Conservation (phyloP, 2,113 vertebrate species). For the Garra rufa region DNA sequence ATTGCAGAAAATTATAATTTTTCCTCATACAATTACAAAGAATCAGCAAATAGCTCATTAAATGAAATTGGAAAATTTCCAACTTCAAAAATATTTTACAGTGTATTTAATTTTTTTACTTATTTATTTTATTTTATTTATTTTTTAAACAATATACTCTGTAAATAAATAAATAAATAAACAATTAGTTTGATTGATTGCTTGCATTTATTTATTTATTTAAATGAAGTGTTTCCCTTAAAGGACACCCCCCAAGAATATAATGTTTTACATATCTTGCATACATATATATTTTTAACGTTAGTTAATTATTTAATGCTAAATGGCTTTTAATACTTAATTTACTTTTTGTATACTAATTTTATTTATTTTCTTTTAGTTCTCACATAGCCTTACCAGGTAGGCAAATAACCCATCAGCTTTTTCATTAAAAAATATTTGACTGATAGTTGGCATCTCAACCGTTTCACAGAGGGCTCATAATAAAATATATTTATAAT, state of each 20-base stretch:
- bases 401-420: not conserved
- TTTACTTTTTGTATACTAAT: not conserved
- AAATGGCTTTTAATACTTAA: not conserved
- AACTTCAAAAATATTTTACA: not conserved
- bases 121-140: no score
- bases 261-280: not conserved
- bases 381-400: not conserved
- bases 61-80: not conserved
- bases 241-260: no score
- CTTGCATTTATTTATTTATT: not conserved
- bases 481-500: not conserved
- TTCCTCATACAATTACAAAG: not conserved
- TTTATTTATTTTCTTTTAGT: not conserved
- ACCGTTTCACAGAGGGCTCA: not conserved
- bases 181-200: not conserved
- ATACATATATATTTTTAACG: not conserved
- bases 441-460: not conserved
- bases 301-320: not conserved
- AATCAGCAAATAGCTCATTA: not conserved
- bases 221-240: no score
- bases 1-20: not conserved
- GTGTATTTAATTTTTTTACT: no score
- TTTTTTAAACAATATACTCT: not conserved
- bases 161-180: not conserved
- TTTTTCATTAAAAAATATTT: not conserved